Base-by-base conservation (phyloP, 92 coral and sea anemone species). In the Epizoanthus stellaris region DNA sequence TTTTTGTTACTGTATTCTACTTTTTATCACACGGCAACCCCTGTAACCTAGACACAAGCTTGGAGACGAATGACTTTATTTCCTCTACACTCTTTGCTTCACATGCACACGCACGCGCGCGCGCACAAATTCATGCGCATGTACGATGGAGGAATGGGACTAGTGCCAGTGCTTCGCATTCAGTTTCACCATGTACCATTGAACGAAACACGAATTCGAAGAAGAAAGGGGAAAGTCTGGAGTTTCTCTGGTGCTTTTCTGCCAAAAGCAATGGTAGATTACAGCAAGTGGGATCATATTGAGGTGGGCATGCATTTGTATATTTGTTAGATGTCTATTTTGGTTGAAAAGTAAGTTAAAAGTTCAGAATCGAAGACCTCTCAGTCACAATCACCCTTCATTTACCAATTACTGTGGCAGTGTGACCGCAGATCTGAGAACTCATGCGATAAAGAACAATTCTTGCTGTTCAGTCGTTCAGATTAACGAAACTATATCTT, bases 261-360 rank as follows among this genome's bases (percentile, higher is more conserved):
- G 52, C 83, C 83, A 67, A 45, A 20, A 84, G 92, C 80, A 85
- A 96, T 96, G 99, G 99, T 96, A 76, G 99, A 96, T 85, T 96
- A 96, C 90, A 96, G 99, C 85, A 93, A 93, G 69, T 96, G 99
- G 99, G 99, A 96, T 64, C 96, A 96, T 82, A 96, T 96, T 70
- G 99, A 96, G 92, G 99, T 96, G 86, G 6, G 77, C 58, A 17
- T 72, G 4, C 40, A n/a, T 54, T 52, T 38, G 8, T 6, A 49
- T 23, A 62, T 38, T 54, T 61, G n/a, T 57, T 3, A 39, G 15
- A 67, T 47, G 39, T 54, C 52, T 64, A 0, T 45, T 23, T 64
- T 81, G 14, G 8, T 3, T 77, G 36, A 39, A 63, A 45, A 36
- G 87, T n/a, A 9, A 5, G 19, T 39, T 4, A 38, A 19, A 38